Evolutionary conservation across 2,888 invertebrate species (phyloP).

Genomic region (Erannis defoliaria): DNA sequence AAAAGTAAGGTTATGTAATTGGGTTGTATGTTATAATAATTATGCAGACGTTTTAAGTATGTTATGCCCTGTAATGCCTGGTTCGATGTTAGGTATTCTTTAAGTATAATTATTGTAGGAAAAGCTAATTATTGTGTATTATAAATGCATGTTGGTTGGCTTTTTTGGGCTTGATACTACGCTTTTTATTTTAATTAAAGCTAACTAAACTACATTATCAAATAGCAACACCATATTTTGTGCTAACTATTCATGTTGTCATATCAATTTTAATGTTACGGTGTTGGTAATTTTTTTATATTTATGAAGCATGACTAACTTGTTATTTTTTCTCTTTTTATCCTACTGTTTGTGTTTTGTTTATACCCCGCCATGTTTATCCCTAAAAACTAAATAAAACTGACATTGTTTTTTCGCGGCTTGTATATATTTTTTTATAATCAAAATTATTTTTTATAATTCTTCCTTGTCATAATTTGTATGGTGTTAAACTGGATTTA

Average conservation of each 20-base stretch:
- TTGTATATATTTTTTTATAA: too few species aligned
- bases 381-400: not conserved
- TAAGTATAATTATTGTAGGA: too few species aligned
- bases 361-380: slow-evolving; percentile 40
- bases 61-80: too few species aligned
- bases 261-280: not conserved
- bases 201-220: not conserved
- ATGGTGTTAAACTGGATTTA: slow-evolving; percentile 18
- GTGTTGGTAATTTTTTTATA: slow-evolving; percentile 13
- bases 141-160: not conserved
- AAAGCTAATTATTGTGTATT: not conserved
- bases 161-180: not conserved
- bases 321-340: slow-evolving; percentile 50
- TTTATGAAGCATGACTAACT: slow-evolving; percentile 62
- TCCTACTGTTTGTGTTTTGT: slow-evolving; percentile 66
- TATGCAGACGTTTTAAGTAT: too few species aligned
- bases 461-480: too few species aligned
- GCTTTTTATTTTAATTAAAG: not conserved
- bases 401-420: too few species aligned
- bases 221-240: slow-evolving; percentile 9
- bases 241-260: slow-evolving; percentile 15
- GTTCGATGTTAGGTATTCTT: too few species aligned
- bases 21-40: too few species aligned
- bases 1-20: too few species aligned
- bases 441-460: too few species aligned